phyloP scores from a whole-genome alignment of 1,140 invertebrate genomes.

The Zophobas morio region DNA sequence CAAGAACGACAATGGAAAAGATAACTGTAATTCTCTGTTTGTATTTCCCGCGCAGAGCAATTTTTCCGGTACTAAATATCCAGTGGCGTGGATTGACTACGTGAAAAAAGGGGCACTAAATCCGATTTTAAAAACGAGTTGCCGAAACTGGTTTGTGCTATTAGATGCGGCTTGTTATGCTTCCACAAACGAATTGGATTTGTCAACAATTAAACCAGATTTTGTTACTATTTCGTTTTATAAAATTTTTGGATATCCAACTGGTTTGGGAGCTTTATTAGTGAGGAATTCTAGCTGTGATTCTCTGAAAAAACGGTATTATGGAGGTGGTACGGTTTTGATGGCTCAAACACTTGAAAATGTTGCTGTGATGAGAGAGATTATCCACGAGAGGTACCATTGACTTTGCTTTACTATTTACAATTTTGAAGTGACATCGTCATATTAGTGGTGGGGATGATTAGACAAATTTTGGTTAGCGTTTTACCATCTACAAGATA shows the following conservation, averaged over 20 bases:
- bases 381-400: conserved; percentile 80
- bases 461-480: too few species aligned
- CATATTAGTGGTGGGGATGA: too few species aligned
- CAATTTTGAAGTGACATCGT: too few species aligned
- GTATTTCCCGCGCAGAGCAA: conserved; percentile 95
- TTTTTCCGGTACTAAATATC: conserved; percentile 93
- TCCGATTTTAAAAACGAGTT: conserved; percentile 63
- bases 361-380: conserved; percentile 78
- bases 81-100: conserved; percentile 79
- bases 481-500: too few species aligned
- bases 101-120: conserved; percentile 77
- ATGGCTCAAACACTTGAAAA: conserved; percentile 81
- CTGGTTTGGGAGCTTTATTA: conserved; percentile 91
- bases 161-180: conserved; percentile 91
- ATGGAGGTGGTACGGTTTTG: conserved; percentile 93
- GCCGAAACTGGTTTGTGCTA: conserved; percentile 82
- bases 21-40: conserved; percentile 78
- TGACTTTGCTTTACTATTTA: too few species aligned
- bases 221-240: conserved; percentile 96
- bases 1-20: conserved; percentile 46
- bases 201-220: conserved; percentile 83
- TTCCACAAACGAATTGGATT: conserved; percentile 85
- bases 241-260: conserved; percentile 98
- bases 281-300: conserved; percentile 79
- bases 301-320: conserved; percentile 83